Percentiles rank a stretch among this genome's conserved stretches.
phyloP scores from a whole-genome alignment of 2,797 vertebrate genomes.

The Glyptemys insculpta region DNA sequence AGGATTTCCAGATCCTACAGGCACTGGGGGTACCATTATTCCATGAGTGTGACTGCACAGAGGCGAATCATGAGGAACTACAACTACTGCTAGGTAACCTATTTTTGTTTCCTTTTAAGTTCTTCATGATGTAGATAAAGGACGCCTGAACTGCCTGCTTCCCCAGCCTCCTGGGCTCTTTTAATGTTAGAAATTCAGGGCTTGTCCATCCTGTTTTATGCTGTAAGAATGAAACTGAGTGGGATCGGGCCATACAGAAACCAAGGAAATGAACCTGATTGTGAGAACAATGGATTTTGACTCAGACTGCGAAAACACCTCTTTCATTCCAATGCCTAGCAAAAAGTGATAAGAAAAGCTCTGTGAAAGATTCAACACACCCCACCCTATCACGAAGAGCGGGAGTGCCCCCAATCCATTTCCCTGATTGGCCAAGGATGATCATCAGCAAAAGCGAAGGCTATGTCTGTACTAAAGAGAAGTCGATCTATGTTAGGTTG shows the following conservation, averaged over 20 bases:
- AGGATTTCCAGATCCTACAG: not conserved
- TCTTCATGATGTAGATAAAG: not conserved
- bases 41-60: not conserved
- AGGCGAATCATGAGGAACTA: not conserved
- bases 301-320: not conserved
- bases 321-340: too few relatives aligned
- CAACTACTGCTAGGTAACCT: not conserved
- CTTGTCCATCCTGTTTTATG: too few relatives aligned
- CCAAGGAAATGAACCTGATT: not conserved
- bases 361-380: too few relatives aligned
- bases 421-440: too few relatives aligned
- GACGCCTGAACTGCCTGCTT: not conserved
- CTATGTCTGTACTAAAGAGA: too few relatives aligned
- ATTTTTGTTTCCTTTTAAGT: not conserved
- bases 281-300: not conserved
- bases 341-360: too few relatives aligned
- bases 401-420: too few relatives aligned
- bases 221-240: too few relatives aligned
- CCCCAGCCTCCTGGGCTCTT: not conserved
- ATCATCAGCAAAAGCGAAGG: too few relatives aligned
- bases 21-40: not conserved
- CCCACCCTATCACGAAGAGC: too few relatives aligned
- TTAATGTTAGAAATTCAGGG: not conserved
- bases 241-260: not conserved
- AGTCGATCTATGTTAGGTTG: too few relatives aligned